Conservation (phyloP, 2,113 vertebrate species). For the Aythya baeri region DNA sequence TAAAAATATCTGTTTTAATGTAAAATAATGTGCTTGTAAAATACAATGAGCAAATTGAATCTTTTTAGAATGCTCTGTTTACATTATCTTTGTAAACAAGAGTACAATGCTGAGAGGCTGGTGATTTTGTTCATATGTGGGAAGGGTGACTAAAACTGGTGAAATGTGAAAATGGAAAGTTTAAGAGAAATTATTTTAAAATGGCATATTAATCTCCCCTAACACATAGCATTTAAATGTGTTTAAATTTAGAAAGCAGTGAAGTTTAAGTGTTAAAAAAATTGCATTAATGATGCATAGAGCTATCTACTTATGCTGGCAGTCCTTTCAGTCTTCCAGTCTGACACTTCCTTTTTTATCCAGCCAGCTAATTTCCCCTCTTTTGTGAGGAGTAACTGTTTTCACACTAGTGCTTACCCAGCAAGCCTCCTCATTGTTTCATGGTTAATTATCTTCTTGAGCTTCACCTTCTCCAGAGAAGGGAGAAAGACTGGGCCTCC, state of each 20-base stretch:
- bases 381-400: constrained; percentile 86
- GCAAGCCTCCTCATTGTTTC: constrained; percentile 83
- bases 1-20: constrained; percentile 72
- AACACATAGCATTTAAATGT: constrained; percentile 72
- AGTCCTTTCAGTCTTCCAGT: constrained; percentile 81
- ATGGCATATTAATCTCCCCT: constrained; percentile 70
- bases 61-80: constrained; percentile 48
- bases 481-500: constrained; percentile 63
- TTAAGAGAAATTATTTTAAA: constrained; percentile 74
- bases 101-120: constrained; percentile 30
- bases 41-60: constrained; percentile 63
- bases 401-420: constrained; percentile 84
- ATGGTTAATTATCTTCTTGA: constrained; percentile 83
- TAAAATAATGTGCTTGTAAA: constrained; percentile 76
- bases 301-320: constrained; percentile 79
- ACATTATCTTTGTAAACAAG: constrained; percentile 66
- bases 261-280: constrained; percentile 81
- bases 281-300: constrained; percentile 79
- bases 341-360: constrained; percentile 84
- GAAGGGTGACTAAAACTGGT: constrained; percentile 49
- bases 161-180: constrained; percentile 67
- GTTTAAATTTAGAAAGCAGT: constrained; percentile 77
- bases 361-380: constrained; percentile 85
- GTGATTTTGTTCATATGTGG: constrained; percentile 41
- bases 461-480: constrained; percentile 78